Evolutionary conservation across 2,797 vertebrate species (phyloP), one percentile per base, ranked within the genome.

Genomic region (Otolemur crassicaudatus): DNA sequence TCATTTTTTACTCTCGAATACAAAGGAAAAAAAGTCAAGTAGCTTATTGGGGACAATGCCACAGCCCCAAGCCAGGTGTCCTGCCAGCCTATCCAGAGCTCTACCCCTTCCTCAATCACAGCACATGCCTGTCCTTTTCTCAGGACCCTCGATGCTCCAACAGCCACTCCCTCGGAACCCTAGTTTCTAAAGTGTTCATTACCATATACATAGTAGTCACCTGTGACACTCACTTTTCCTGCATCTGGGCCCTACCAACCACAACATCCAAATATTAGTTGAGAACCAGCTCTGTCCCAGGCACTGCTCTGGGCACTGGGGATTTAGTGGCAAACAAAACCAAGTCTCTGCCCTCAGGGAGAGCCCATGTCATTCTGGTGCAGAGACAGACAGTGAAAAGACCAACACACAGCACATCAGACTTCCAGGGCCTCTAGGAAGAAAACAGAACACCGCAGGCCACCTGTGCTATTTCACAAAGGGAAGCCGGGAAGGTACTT

Each of bases 361-460:
- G 69, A 1, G 0, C 16, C 3, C 22, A 27, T 14, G 10, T 43
- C 77, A 11, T 25, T 49, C 31, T 12, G 5, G 14, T 1, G n/a
- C 60, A 65, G 56, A 80, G 58, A 40, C 20, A 60, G 76, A 67
- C 7, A 8, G 2, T 2, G 11, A 27, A 31, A 58, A 0, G 1
- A 34, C 16, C n/a, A 73, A 5, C 0, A 1, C 2, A 0, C 0
- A 1, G 61, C 49, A 10, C 0, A 0, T 11, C n/a, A 67, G 61
- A 43, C 3, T 16, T 61, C 1, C 40, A 22, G 0, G 3, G 27
- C n/a, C 0, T 5, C 53, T 9, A 27, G 20, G 29, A 46, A 29
- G 60, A n/a, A 40, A n/a, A 61, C 19, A 40, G 37, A 34, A 13
- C 12, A 2, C 8, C 0, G 2, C 0, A 8, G 34, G 56, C 11